A percentile compares a stretch with the other conserved stretches of the same genome.
Evolutionary conservation across 1,140 invertebrate genomes (phyloP).

Genomic region (Penaeus indicus): DNA sequence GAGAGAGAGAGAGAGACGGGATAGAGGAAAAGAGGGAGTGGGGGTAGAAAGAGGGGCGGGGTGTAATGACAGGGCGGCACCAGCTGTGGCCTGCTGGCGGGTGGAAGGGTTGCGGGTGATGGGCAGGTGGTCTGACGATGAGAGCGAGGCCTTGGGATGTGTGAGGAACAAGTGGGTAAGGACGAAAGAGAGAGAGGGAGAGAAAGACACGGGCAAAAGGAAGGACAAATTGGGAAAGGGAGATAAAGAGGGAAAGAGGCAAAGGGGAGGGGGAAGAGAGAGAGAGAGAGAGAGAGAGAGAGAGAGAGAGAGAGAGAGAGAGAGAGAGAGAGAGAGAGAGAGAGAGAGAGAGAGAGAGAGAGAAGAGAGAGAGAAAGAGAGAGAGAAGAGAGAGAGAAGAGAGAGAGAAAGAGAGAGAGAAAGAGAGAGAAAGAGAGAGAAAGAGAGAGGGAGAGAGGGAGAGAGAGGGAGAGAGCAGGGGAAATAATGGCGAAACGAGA

Average conservation of each 20-base stretch:
- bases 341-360: not conserved
- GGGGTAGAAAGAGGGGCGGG: slow-evolving; percentile 4
- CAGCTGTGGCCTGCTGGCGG: not conserved
- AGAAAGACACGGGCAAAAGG: not conserved
- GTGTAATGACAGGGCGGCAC: not conserved
- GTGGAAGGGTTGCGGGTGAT: not conserved
- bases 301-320: not conserved
- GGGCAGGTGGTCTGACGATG: not conserved
- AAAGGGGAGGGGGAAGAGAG: not conserved
- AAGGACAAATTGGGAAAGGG: not conserved
- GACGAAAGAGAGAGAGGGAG: not conserved
- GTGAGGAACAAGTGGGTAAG: not conserved
- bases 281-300: not conserved
- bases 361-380: not conserved
- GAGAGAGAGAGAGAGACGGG: slow-evolving; percentile 30
- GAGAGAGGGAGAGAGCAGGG: not conserved
- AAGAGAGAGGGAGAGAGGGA: not conserved
- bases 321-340: not conserved
- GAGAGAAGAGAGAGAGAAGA: not conserved
- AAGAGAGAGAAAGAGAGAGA: not conserved
- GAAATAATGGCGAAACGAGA: not conserved
- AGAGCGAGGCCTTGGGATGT: not conserved
- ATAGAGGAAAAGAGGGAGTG: slow-evolving; percentile 23
- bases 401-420: not conserved
- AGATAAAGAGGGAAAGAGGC: not conserved